phyloP scores from a whole-genome alignment of 2,797 vertebrate genomes.

The Poeciliopsis presidionis region DNA sequence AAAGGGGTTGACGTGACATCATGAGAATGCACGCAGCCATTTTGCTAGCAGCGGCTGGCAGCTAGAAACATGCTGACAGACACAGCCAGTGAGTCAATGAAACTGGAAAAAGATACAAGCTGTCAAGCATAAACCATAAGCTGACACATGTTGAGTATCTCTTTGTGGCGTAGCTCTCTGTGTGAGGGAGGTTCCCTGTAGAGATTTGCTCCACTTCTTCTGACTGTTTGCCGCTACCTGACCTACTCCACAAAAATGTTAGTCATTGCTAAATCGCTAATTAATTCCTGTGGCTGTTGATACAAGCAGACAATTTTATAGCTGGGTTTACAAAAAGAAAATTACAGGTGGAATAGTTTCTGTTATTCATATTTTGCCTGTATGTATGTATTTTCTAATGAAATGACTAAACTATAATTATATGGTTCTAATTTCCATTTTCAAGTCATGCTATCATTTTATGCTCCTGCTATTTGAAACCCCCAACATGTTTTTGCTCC shows the following conservation, averaged over 20 bases:
- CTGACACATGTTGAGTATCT: constrained; percentile 7
- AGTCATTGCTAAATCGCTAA: neutral
- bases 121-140: neutral
- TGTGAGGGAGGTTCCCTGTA: neutral
- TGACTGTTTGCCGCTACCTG: neutral
- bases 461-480: neutral
- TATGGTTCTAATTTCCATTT: neutral
- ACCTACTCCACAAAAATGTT: constrained; percentile 8
- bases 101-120: constrained; percentile 2
- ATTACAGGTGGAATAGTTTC: neutral
- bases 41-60: neutral
- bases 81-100: neutral
- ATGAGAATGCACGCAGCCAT: neutral
- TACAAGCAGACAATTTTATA: neutral
- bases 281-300: neutral
- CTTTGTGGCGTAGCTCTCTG: neutral
- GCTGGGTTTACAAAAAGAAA: neutral
- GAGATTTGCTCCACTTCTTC: constrained; percentile 8
- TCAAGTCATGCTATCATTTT: neutral
- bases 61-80: neutral
- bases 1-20: neutral
- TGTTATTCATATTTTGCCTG: neutral
- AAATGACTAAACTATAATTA: neutral
- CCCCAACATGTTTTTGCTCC: neutral
- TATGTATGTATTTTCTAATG: neutral